Evolutionary conservation across 2,797 vertebrate genomes (phyloP).

Genomic region (Heteromormyrus szaboi): DNA sequence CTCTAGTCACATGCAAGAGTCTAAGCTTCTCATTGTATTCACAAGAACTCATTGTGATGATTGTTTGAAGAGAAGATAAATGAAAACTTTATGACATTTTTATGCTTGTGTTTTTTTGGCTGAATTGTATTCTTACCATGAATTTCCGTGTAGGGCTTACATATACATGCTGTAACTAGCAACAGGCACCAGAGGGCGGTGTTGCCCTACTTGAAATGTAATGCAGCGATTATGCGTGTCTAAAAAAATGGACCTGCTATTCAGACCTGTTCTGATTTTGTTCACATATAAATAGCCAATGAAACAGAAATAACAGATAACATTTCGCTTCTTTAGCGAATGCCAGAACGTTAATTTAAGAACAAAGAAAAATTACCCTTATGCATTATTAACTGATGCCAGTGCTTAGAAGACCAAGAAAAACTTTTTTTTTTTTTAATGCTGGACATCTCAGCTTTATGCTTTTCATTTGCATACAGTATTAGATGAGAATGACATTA

Average conservation of each 20-base stretch:
- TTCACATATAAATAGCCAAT: slow-evolving; percentile 56
- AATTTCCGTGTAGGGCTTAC: background rate
- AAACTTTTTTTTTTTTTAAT: background rate
- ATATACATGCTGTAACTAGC: background rate
- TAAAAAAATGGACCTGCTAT: slow-evolving; percentile 34
- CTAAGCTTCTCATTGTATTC: slow-evolving; percentile 1
- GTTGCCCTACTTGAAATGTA: slow-evolving; percentile 42
- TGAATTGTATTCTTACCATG: background rate
- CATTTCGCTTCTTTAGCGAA: slow-evolving; percentile 63
- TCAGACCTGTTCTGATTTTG: slow-evolving; percentile 41
- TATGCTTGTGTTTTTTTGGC: background rate
- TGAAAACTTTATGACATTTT: background rate
- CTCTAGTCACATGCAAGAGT: background rate
- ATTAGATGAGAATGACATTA: background rate
- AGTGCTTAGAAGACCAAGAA: background rate
- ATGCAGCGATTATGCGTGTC: slow-evolving; percentile 27
- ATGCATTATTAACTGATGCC: background rate
- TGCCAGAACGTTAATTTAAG: slow-evolving; percentile 27
- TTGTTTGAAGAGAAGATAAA: background rate
- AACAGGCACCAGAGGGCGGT: slow-evolving; percentile 52
- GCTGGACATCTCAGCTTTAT: background rate
- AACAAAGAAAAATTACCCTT: background rate
- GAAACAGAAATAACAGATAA: slow-evolving; percentile 59
- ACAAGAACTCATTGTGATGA: background rate
- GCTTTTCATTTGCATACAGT: background rate